Evolutionary conservation across 2,113 vertebrate genomes (phyloP).

Genomic region (Cervus canadensis): DNA sequence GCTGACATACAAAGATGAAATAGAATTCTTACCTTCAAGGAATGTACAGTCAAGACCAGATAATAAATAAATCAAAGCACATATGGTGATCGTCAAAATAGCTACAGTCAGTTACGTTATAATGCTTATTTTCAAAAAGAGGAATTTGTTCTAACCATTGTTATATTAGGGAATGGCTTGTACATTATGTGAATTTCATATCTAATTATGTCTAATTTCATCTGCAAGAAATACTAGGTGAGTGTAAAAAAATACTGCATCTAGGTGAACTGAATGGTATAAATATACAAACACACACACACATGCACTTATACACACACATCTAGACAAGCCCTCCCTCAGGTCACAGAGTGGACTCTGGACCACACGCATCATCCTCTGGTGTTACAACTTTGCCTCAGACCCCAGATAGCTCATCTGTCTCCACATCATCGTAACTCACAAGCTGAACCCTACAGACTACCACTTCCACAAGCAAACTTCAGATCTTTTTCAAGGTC

Average conservation of each 20-base stretch:
- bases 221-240: neutral
- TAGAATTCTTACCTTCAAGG: neutral
- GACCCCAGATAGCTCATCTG: neutral
- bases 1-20: neutral
- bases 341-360: rapidly evolving
- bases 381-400: neutral
- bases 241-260: neutral
- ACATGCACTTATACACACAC: too few relatives aligned
- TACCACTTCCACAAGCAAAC: neutral
- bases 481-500: neutral
- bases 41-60: neutral
- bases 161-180: neutral
- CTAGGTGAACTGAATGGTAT: neutral
- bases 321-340: too few relatives aligned
- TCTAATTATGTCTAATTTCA: neutral
- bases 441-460: neutral
- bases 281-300: too few relatives aligned
- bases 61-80: neutral
- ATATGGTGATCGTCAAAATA: neutral
- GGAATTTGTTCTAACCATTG: neutral
- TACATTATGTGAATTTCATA: neutral
- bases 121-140: neutral
- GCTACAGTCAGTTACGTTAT: neutral
- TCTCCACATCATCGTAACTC: neutral
- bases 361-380: rapidly evolving